Evolutionary conservation across 2,113 vertebrate species (phyloP).

Genomic region (Ptychochromis oligacanthus): DNA sequence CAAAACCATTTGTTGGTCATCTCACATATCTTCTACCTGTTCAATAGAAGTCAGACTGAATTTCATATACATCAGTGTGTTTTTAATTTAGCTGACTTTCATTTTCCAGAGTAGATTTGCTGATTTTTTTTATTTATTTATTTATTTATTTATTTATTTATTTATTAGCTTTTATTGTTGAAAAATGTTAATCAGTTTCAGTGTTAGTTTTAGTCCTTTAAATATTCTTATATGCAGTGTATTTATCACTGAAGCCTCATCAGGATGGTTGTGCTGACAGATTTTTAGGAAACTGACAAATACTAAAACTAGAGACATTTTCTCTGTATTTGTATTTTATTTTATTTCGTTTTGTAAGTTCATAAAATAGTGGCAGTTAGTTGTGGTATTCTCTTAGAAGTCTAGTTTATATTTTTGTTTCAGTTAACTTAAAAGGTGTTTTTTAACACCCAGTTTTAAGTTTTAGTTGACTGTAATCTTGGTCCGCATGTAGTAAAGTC

Average conservation of each 20-base stretch:
- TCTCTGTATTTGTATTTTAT: too few relatives aligned
- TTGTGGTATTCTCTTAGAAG: not conserved
- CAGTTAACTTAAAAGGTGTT: not conserved
- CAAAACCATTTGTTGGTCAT: too few relatives aligned
- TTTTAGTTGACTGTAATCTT: rapidly evolving
- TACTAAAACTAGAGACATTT: not conserved
- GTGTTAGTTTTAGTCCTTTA: too few relatives aligned
- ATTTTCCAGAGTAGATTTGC: too few relatives aligned
- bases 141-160: too few relatives aligned
- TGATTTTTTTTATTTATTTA: too few relatives aligned
- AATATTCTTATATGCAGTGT: not conserved
- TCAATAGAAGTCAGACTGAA: too few relatives aligned
- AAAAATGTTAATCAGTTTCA: too few relatives aligned
- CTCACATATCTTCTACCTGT: too few relatives aligned
- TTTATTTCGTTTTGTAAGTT: not conserved
- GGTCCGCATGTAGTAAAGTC: not conserved
- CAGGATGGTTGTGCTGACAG: not conserved
- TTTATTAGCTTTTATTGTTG: too few relatives aligned
- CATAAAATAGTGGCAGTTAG: rapidly evolving
- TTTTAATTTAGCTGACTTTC: too few relatives aligned
- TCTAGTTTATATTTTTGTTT: not conserved
- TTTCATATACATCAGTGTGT: too few relatives aligned
- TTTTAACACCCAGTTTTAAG: not conserved
- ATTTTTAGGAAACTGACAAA: not conserved
- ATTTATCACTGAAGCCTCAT: not conserved